Evolutionary conservation across 2,888 invertebrate species (phyloP).

Genomic region (Pandemis cinnamomeana): DNA sequence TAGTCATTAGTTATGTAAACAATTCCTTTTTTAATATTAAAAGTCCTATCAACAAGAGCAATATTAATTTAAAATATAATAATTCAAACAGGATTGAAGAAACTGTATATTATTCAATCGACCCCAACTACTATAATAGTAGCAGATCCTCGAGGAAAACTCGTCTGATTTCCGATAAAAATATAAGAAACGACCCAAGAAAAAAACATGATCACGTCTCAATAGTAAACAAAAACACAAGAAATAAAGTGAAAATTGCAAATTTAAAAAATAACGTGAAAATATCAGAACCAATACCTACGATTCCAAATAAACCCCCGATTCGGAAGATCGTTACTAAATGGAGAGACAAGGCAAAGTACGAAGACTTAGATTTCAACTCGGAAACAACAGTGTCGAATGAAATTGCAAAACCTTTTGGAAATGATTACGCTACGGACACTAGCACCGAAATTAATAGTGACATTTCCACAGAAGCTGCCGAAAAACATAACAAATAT

Average conservation of each 20-base stretch:
- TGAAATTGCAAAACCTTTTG: slow-evolving; percentile 49
- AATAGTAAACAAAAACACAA: slow-evolving; percentile 47
- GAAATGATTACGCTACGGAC: not conserved
- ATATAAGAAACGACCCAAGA: slow-evolving; percentile 40
- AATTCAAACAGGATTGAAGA: not conserved
- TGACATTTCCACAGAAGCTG: slow-evolving; percentile 47
- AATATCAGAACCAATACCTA: slow-evolving; percentile 6
- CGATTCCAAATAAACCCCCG: slow-evolving; percentile 56
- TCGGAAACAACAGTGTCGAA: slow-evolving; percentile 62
- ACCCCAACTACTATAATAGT: slow-evolving; percentile 27
- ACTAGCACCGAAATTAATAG: slow-evolving; percentile 45
- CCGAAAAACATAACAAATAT: slow-evolving; percentile 47
- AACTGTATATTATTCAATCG: not conserved
- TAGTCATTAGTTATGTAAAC: slow-evolving; percentile 31
- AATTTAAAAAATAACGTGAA: slow-evolving; percentile 45
- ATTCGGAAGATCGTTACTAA: slow-evolving; percentile 80
- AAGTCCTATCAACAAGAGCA: not conserved
- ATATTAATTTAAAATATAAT: slow-evolving; percentile 5
- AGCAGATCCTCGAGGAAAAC: slow-evolving; percentile 20
- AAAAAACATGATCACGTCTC: slow-evolving; percentile 50
- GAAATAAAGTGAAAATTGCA: slow-evolving; percentile 45
- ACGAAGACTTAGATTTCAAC: slow-evolving; percentile 74
- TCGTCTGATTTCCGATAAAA: slow-evolving; percentile 30
- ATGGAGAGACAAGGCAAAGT: slow-evolving; percentile 80
- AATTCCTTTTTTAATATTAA: slow-evolving; percentile 22